Evolutionary conservation across 2,797 vertebrate genomes (phyloP).

Genomic region (Chloroceryle inda): DNA sequence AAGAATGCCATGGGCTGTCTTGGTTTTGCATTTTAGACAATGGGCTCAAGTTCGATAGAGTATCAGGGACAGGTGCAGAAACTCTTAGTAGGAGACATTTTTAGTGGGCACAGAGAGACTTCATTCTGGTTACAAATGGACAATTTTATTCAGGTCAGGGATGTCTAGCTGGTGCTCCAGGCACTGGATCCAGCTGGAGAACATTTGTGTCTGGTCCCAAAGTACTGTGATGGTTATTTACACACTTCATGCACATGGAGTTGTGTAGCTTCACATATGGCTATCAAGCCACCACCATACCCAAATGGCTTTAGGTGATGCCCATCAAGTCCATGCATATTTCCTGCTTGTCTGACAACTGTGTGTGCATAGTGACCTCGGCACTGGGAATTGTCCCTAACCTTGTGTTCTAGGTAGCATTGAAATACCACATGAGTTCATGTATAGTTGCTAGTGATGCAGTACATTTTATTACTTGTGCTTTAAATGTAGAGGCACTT

Average conservation of each 20-base stretch:
- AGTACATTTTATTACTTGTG: neutral
- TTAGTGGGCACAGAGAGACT: neutral
- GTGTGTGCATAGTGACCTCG: neutral
- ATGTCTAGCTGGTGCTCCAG: neutral
- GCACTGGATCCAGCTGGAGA: neutral
- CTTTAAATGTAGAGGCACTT: neutral
- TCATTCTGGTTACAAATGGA: neutral
- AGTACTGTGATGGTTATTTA: neutral
- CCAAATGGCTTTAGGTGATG: neutral
- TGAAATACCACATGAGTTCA: neutral
- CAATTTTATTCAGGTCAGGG: neutral
- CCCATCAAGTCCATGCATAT: neutral
- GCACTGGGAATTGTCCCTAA: neutral
- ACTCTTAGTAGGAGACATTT: neutral
- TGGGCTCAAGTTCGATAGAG: accelerated
- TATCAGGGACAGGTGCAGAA: neutral
- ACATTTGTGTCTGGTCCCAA: neutral
- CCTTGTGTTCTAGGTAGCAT: neutral
- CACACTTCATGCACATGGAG: neutral
- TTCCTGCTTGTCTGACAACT: neutral
- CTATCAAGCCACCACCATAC: neutral
- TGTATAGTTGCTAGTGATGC: neutral
- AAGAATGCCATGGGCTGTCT: neutral
- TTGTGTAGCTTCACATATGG: neutral
- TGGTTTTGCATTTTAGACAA: neutral